phyloP scores from a whole-genome alignment of 2,888 invertebrate genomes.

The Acholoe squamosa region DNA sequence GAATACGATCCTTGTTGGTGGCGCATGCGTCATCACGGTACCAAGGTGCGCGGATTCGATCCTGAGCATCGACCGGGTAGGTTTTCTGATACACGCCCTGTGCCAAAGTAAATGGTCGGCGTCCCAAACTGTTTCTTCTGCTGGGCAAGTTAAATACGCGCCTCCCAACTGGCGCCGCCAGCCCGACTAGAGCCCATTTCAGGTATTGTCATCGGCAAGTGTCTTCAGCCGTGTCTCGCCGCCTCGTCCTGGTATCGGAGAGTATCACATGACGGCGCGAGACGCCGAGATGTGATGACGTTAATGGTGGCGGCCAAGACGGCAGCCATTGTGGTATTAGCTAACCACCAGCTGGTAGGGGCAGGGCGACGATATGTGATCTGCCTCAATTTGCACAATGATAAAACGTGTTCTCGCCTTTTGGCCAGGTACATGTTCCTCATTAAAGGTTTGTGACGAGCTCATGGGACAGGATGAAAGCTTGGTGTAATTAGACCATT shows the following conservation, averaged over 20 bases:
- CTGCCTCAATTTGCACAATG: conserved; percentile 56
- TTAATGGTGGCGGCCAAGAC: conserved; percentile 46
- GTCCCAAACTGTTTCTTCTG: conserved; percentile 52
- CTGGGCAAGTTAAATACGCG: conserved; percentile 53
- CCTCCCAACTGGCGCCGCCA: not conserved
- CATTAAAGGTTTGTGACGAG: conserved; percentile 54
- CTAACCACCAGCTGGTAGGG: conserved; percentile 50
- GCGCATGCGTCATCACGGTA: conserved; percentile 51
- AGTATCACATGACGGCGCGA: conserved; percentile 46
- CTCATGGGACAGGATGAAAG: conserved; percentile 35
- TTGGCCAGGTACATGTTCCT: conserved; percentile 55
- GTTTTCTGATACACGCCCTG: conserved; percentile 40
- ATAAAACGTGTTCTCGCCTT: conserved; percentile 48
- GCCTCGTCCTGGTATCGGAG: conserved; percentile 33
- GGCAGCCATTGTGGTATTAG: conserved; percentile 53
- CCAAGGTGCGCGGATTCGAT: conserved; percentile 52
- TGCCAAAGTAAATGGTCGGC: conserved; percentile 37
- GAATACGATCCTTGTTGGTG: conserved; percentile 30
- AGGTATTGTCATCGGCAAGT: conserved; percentile 24
- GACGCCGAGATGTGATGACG: conserved; percentile 47
- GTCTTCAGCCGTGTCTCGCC: conserved; percentile 23
- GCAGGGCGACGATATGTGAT: conserved; percentile 1
- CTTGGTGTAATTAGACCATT: conserved; percentile 46
- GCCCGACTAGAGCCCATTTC: conserved; percentile 10
- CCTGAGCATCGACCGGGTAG: conserved; percentile 16